Conservation (phyloP, 2,797 vertebrate species). For the Rousettus madagascariensis region DNA sequence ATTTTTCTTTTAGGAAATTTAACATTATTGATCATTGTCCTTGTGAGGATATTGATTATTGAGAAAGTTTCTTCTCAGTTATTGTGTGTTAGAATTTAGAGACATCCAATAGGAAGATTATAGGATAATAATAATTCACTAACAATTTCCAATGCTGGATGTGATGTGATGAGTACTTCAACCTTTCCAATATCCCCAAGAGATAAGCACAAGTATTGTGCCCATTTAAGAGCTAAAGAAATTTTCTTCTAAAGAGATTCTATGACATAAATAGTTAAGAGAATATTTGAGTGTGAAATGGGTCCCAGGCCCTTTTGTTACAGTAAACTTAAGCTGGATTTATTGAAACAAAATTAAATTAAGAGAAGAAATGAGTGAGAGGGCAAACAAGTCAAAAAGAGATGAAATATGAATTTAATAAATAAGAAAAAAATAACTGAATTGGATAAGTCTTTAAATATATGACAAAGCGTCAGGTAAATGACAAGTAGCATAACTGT, state of each 20-base stretch:
- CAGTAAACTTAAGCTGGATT: background rate
- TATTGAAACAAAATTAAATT: background rate
- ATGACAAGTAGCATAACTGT: background rate
- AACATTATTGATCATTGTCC: background rate
- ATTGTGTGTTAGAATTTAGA: background rate
- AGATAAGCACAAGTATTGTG: background rate
- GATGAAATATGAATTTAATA: background rate
- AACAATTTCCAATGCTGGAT: background rate
- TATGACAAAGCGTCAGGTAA: background rate
- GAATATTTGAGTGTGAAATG: background rate
- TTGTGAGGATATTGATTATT: background rate
- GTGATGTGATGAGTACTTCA: background rate
- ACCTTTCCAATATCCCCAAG: background rate
- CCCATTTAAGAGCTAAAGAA: background rate
- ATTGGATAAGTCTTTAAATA: background rate
- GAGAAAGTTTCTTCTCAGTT: background rate
- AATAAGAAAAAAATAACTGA: background rate
- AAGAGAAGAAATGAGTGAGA: background rate
- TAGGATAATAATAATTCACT: background rate
- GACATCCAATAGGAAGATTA: background rate
- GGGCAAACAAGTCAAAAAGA: background rate
- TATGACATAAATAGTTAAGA: background rate
- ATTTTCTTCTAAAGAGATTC: background rate
- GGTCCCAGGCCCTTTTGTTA: background rate
- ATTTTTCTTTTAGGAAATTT: background rate